These are phyloP conservation scores for Panthera tigris DNA, from an alignment of 2,113 vertebrate species.

Conservation along the genomic window DNA sequence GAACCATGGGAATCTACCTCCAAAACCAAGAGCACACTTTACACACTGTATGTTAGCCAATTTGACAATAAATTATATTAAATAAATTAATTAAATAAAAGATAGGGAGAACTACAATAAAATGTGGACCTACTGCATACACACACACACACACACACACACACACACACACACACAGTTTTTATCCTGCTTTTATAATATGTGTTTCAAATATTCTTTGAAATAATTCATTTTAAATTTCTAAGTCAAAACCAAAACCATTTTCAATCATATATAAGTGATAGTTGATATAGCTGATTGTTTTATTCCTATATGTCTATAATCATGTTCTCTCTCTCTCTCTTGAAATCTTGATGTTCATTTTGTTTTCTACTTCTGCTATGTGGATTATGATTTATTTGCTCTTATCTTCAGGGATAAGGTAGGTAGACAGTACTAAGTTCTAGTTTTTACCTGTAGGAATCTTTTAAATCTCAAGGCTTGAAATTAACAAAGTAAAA, in stretches of 20 bases:
- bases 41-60: too few relatives aligned
- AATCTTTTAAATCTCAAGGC: neutral
- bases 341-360: neutral
- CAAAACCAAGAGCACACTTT: neutral
- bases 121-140: too few relatives aligned
- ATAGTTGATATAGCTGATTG: neutral
- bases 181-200: neutral
- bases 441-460: neutral
- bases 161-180: too few relatives aligned
- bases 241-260: neutral
- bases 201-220: neutral
- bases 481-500: slow-evolving; percentile 9
- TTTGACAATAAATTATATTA: too few relatives aligned
- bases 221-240: neutral
- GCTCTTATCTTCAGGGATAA: neutral
- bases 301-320: neutral
- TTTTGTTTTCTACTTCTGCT: neutral
- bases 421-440: neutral
- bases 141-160: too few relatives aligned
- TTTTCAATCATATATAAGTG: neutral
- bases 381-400: neutral
- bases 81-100: too few relatives aligned
- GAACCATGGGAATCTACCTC: too few relatives aligned
- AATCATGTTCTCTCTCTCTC: neutral
- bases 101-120: too few relatives aligned